Conservation (phyloP, 2,888 invertebrate species). For the Teleogryllus oceanicus region DNA sequence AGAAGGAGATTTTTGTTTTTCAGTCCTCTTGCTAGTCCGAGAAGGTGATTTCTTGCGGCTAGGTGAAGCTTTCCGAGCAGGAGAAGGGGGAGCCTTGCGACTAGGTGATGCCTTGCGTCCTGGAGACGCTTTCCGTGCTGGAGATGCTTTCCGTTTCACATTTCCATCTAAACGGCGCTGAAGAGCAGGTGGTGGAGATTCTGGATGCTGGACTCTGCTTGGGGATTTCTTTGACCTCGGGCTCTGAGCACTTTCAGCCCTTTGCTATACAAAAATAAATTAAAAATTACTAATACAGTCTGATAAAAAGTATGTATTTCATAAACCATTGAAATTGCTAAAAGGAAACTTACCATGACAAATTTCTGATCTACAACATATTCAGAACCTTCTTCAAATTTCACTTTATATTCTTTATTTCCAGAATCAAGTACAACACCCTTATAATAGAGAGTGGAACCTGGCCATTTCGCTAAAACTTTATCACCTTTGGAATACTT, state of each 20-base stretch:
- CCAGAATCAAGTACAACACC: slow-evolving; percentile 41
- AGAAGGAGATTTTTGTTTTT: neutral
- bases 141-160: neutral
- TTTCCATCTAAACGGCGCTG: no score
- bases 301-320: neutral
- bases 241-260: no score
- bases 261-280: no score
- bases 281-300: neutral
- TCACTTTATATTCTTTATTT: slow-evolving; percentile 43
- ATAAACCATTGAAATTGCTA: no score
- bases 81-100: slow-evolving; percentile 20
- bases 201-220: no score
- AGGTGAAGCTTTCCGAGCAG: slow-evolving; percentile 12
- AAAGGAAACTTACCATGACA: neutral
- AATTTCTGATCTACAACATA: slow-evolving; percentile 39
- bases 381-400: slow-evolving; percentile 43
- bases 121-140: neutral
- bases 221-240: no score
- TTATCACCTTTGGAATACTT: slow-evolving; percentile 44
- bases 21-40: neutral
- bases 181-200: no score
- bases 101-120: neutral
- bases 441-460: slow-evolving; percentile 40
- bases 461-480: slow-evolving; percentile 44
- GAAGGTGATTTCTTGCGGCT: neutral